Base-by-base conservation (phyloP, 2,113 vertebrate species). In the Spheniscus mendiculus region DNA sequence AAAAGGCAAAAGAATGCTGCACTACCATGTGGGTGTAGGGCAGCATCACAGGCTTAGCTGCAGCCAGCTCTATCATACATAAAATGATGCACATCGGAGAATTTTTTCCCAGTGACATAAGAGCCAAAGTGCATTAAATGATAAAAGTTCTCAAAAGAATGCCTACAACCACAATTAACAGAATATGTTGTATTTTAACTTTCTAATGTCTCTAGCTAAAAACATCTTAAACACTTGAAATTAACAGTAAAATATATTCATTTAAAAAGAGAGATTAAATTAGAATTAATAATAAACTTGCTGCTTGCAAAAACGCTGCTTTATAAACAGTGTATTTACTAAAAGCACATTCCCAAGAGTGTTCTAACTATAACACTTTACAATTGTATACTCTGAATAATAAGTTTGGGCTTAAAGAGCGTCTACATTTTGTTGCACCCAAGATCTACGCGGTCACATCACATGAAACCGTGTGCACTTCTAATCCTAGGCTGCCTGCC, bases 41-140 rank as follows among this genome's bases (percentile, higher is more conserved):
- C 42, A 74, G 27, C 19, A 9, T 12, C 22, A 36, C 17, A 50
- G 32, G 42, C 17, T 20, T 13, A 53, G 61, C 44, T 59, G 44
- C 17, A n/a, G 42, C 34, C 58, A 76, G 13, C 27, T 29, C 40
- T 34, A 8, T 12, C 16, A 29, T 4, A 18, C 1, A 14, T 4
- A 58, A 10, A 36, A 36, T 4, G 21, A 67, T 3, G 5, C 34
- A 79, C 25, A 11, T 5, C 2, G 2, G 59, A 56, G 18, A 55
- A 56, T 12, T 67, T 66, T 84, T 83, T 29, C 21, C 63, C 55
- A 83, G 29, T 53, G 58, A 94, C 47, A 63, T 56, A 92, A 98
- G 96, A 97, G 69, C 44, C 88, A 70, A 96, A 96, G 83, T 55
- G 45, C 63, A 89, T 89, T 94, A 91, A 93, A 71, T 81, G 66